Percentiles rank a stretch among this genome's conserved stretches.
phyloP scores from a whole-genome alignment of 2,888 invertebrate genomes.

The Zaprionus bogoriensis region DNA sequence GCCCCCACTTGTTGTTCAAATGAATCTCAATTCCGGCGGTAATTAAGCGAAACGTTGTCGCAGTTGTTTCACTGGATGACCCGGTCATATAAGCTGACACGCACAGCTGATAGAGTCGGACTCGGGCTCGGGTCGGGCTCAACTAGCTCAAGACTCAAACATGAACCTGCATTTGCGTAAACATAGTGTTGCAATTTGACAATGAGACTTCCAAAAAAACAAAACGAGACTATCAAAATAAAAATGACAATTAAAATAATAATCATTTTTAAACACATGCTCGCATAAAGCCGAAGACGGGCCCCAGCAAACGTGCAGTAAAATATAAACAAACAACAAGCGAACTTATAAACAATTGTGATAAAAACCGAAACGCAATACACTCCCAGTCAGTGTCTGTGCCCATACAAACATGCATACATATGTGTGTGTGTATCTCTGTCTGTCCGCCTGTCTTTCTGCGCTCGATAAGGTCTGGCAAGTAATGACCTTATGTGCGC shows the following conservation, averaged over 20 bases:
- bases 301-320: slow-evolving; percentile 23
- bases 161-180: slow-evolving; percentile 26
- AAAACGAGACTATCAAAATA: slow-evolving; percentile 10
- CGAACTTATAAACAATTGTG: slow-evolving; percentile 38
- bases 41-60: slow-evolving; percentile 26
- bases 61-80: slow-evolving; percentile 12
- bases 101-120: background rate
- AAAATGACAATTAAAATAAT: slow-evolving; percentile 51
- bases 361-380: slow-evolving; percentile 22
- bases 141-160: background rate
- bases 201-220: slow-evolving; percentile 55
- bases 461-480: slow-evolving; percentile 56
- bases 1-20: slow-evolving; percentile 24
- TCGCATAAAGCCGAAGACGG: slow-evolving; percentile 18
- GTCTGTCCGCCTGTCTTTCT: no score
- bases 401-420: no score
- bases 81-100: background rate
- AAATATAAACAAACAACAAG: slow-evolving; percentile 41
- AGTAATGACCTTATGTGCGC: slow-evolving; percentile 73
- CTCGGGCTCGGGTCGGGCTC: background rate
- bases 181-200: slow-evolving; percentile 47
- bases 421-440: no score
- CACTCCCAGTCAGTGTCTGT: background rate
- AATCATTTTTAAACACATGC: slow-evolving; percentile 37
- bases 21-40: slow-evolving; percentile 34